phyloP scores from a whole-genome alignment of 1,140 invertebrate species.

The Phocides pigmalion region DNA sequence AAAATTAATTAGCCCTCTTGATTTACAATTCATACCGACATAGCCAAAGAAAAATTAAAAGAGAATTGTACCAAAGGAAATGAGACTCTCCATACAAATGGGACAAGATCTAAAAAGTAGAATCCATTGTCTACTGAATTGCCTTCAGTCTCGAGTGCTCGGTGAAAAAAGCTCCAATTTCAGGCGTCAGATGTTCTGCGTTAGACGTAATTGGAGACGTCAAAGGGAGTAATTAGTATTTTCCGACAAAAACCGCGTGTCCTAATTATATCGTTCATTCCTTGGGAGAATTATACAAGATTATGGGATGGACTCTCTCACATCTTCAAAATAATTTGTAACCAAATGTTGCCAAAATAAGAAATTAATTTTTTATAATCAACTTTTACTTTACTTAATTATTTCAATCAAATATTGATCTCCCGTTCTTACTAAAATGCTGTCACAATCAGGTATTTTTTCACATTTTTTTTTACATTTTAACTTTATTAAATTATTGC shows the following conservation, averaged over 20 bases:
- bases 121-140: conserved; percentile 19
- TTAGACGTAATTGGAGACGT: conserved; percentile 33
- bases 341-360: too few species aligned
- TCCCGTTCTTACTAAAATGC: too few species aligned
- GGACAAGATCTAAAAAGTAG: conserved; percentile 27
- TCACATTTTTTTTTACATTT: too few species aligned
- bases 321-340: too few species aligned
- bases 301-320: neutral
- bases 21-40: neutral
- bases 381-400: too few species aligned
- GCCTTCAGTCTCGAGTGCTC: conserved; percentile 15
- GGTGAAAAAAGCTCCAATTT: conserved; percentile 18
- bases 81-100: conserved; percentile 25
- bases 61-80: conserved; percentile 13
- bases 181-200: conserved; percentile 11
- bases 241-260: conserved; percentile 3
- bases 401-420: too few species aligned
- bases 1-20: neutral
- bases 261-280: neutral
- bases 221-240: conserved; percentile 38
- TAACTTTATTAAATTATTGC: too few species aligned
- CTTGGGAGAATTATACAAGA: neutral
- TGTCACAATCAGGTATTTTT: too few species aligned
- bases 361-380: too few species aligned
- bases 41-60: conserved; percentile 2